Evolutionary conservation across 1,140 invertebrate species (phyloP).

Genomic region (Apis florea): DNA sequence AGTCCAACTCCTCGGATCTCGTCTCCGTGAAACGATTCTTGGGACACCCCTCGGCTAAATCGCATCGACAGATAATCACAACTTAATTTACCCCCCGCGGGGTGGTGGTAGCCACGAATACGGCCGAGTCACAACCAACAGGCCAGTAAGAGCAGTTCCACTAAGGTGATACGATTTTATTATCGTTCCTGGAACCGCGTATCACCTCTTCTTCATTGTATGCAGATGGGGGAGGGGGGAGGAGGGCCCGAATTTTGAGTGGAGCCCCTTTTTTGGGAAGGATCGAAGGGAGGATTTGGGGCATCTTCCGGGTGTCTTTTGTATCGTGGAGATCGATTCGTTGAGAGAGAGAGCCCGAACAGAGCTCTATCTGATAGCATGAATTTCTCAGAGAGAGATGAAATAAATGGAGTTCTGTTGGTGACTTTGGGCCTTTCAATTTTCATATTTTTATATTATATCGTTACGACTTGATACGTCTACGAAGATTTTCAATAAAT

Average conservation of each 20-base stretch:
- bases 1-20: background rate
- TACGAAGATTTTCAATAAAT: too few species aligned
- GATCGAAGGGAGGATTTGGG: background rate
- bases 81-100: conserved; percentile 79
- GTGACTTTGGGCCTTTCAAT: too few species aligned
- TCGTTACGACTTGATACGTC: too few species aligned
- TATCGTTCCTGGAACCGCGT: conserved; percentile 43
- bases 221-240: conserved; percentile 60
- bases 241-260: background rate
- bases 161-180: background rate
- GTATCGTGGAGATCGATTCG: too few species aligned
- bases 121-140: conserved; percentile 54
- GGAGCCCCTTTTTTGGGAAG: background rate
- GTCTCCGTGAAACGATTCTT: conserved; percentile 28
- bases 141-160: too few species aligned
- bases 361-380: too few species aligned
- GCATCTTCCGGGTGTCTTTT: background rate
- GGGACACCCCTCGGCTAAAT: conserved; percentile 72
- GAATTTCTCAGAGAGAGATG: too few species aligned
- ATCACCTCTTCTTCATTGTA: conserved; percentile 68
- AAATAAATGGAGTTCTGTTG: too few species aligned
- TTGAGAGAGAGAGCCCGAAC: too few species aligned
- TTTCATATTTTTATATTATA: too few species aligned
- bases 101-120: conserved; percentile 60
- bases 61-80: conserved; percentile 81